A percentile compares a stretch with the other conserved stretches of the same genome.
phyloP scores from a whole-genome alignment of 64 coral and sea anemone genomes.

The Dendronephthya gigantea region DNA sequence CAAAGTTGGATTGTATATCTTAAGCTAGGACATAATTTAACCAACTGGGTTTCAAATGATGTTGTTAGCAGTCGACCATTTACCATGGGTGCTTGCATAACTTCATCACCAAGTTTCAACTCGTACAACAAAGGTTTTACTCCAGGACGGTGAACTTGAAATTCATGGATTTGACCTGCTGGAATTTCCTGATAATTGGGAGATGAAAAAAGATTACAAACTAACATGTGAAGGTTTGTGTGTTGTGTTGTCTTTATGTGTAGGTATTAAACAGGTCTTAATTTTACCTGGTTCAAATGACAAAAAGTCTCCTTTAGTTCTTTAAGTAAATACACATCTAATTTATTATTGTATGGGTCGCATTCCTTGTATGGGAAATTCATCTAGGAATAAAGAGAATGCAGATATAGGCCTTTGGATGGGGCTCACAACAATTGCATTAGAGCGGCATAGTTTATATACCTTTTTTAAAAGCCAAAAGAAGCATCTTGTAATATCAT shows the following conservation, averaged over 20 bases:
- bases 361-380: slow-evolving; percentile 95
- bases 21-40: no score
- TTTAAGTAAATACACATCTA: slow-evolving; percentile 70
- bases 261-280: not conserved
- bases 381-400: slow-evolving; percentile 31
- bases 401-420: no score
- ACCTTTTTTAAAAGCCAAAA: slow-evolving; percentile 85
- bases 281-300: slow-evolving; percentile 74
- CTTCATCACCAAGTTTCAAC: slow-evolving; percentile 95
- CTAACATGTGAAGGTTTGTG: not conserved
- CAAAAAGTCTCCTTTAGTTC: slow-evolving; percentile 97
- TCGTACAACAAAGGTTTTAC: slow-evolving; percentile 62
- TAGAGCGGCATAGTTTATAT: not conserved
- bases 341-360: slow-evolving; percentile 50
- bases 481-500: slow-evolving; percentile 88
- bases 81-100: slow-evolving; percentile 92
- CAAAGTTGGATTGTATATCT: no score
- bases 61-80: not conserved
- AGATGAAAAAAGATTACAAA: not conserved
- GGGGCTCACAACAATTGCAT: no score
- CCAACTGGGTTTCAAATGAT: no score
- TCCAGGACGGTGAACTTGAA: slow-evolving; percentile 77
- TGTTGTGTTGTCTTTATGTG: no score
- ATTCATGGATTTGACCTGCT: slow-evolving; percentile 82
- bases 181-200: slow-evolving; percentile 55